phyloP scores from a whole-genome alignment of 2,888 invertebrate genomes.

The Andrena flavipes region DNA sequence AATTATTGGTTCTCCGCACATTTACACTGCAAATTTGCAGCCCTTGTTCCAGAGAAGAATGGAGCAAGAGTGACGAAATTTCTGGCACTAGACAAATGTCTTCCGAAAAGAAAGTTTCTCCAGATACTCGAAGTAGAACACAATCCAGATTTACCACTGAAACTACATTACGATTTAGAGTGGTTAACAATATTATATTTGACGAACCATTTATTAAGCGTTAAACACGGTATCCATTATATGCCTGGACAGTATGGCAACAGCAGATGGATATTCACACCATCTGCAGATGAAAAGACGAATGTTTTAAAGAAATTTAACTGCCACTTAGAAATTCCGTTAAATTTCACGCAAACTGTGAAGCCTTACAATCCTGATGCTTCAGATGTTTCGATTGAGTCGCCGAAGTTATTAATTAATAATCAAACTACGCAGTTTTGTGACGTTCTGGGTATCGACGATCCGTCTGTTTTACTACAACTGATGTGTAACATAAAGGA shows the following conservation, averaged over 20 bases:
- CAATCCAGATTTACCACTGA: slow-evolving; percentile 87
- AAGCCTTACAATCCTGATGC: slow-evolving; percentile 86
- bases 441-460: slow-evolving; percentile 90
- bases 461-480: slow-evolving; percentile 90
- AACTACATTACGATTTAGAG: slow-evolving; percentile 92
- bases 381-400: slow-evolving; percentile 67
- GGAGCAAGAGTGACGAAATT: slow-evolving; percentile 90
- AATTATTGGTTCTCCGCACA: slow-evolving; percentile 99
- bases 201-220: slow-evolving; percentile 95
- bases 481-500: slow-evolving; percentile 67
- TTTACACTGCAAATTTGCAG: slow-evolving; percentile 97
- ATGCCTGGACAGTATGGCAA: slow-evolving; percentile 92
- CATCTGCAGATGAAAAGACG: slow-evolving; percentile 90
- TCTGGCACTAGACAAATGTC: slow-evolving; percentile 97
- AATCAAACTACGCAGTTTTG: slow-evolving; percentile 90
- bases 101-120: slow-evolving; percentile 94
- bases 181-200: slow-evolving; percentile 95
- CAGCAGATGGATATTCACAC: slow-evolving; percentile 90
- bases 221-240: slow-evolving; percentile 89
- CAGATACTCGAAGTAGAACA: slow-evolving; percentile 91
- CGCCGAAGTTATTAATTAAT: slow-evolving; percentile 86
- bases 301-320: slow-evolving; percentile 88
- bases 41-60: slow-evolving; percentile 89
- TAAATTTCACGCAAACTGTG: slow-evolving; percentile 92
- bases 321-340: slow-evolving; percentile 89